phyloP scores from a whole-genome alignment of 2,888 invertebrate species.

The Tigriopus californicus region DNA sequence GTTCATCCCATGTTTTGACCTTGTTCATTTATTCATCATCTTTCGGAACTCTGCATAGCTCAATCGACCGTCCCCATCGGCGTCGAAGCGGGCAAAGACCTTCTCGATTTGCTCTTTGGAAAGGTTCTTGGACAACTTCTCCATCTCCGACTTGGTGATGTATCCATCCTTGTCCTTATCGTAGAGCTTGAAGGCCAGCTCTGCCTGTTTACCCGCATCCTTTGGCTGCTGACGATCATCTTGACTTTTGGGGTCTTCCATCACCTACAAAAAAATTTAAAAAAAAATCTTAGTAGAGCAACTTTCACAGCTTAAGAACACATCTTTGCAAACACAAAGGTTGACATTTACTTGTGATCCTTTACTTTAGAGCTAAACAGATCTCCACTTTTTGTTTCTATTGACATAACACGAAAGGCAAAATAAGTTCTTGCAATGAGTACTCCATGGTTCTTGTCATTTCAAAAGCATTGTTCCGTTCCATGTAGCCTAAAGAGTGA shows the following conservation, averaged over 20 bases:
- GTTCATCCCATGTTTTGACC: no score
- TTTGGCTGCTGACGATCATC: background rate
- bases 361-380: no score
- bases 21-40: slow-evolving; percentile 13
- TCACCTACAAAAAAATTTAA: background rate
- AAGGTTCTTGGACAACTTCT: slow-evolving; percentile 8
- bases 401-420: no score
- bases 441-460: no score
- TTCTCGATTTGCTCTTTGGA: slow-evolving; percentile 12
- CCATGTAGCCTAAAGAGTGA: no score
- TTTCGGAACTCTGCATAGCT: slow-evolving; percentile 12
- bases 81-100: slow-evolving; percentile 9
- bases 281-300: no score
- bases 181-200: slow-evolving; percentile 1
- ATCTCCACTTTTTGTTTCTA: no score
- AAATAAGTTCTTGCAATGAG: no score
- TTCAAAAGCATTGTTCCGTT: no score
- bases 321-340: no score
- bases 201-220: background rate
- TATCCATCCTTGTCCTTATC: slow-evolving; percentile 14
- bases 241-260: background rate
- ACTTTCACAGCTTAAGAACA: no score
- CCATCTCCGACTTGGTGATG: slow-evolving; percentile 12
- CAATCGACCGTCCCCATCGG: slow-evolving; percentile 11
- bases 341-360: no score